Evolutionary conservation across 2,113 vertebrate species (phyloP), one percentile per base, ranked within the genome.

Genomic region (Tetrao urogallus): DNA sequence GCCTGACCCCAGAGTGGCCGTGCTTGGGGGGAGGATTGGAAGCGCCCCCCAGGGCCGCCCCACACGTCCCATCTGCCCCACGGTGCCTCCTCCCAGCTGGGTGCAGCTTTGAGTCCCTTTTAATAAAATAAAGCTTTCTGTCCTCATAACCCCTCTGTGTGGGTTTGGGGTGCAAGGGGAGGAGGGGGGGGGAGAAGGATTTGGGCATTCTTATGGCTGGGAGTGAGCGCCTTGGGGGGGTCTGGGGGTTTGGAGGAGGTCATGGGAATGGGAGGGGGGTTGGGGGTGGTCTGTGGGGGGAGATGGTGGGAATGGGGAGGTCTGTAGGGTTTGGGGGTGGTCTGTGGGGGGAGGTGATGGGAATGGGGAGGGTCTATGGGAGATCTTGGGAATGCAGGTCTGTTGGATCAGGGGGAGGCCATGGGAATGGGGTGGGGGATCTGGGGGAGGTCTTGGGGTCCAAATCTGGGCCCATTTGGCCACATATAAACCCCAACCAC

Each of bases 151-250:
- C 42, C 42, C 15, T 43, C 42, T 43, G 42, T 43, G 11, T 38
- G 50, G 10, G 7, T 72, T 19, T 50, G 36, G 15, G 6, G 7
- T 47, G 20, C 48, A 50, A 25, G 24, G 47, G 47, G 47, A 22
- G 47, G 21, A 25, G 48, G 2, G 22, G 48, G 24, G 24, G 48
- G 4, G 14, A 1, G 10, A 54, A 58, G 11, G 8, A 11, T 0
- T 8, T 19, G 34, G 52, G 32, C 19, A 19, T 32, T 58, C 6
- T 13, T 58, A n/a, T 11, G 18, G 32, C 17, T n/a, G 56, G 56
- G 32, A 58, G 6, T 0, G 16, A 84, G 50, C 63, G 74, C 1
- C 3, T 38, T 30, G 13, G 18, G 24, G 24, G 25, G 12, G 30
- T 4, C 42, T 28, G 20, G 43, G 52, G 47, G 52, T 19, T 2